Conservation (phyloP, 2,113 vertebrate genomes). For the Erinaceus europaeus region DNA sequence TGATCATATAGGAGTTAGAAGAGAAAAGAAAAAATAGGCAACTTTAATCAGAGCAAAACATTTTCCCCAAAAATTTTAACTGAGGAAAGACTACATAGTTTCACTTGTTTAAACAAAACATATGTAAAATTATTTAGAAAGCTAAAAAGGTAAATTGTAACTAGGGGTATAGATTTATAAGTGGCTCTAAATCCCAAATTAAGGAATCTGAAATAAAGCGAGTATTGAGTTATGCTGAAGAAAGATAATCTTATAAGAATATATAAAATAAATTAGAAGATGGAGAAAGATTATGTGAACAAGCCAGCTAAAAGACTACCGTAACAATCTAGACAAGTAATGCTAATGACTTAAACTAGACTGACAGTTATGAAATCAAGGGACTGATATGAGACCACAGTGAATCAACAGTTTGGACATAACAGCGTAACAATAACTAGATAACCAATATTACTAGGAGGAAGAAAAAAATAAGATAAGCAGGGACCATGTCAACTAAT, state of each 20-base stretch:
- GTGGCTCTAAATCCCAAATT: background rate
- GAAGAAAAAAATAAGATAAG: no score
- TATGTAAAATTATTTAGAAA: constrained; percentile 4
- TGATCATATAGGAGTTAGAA: no score
- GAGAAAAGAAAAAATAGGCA: no score
- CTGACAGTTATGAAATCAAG: background rate
- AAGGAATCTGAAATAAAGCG: constrained; percentile 10
- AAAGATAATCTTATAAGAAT: background rate
- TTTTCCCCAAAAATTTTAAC: no score
- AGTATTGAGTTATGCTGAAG: background rate
- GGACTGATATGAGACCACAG: background rate
- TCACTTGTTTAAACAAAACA: no score
- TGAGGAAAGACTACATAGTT: no score
- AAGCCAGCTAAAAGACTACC: background rate
- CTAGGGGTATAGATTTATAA: background rate
- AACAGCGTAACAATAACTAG: background rate
- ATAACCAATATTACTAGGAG: no score
- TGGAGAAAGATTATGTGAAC: background rate
- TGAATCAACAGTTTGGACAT: background rate
- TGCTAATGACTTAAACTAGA: background rate
- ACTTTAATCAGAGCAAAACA: no score
- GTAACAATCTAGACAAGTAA: background rate
- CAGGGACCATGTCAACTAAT: no score
- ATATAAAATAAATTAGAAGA: background rate
- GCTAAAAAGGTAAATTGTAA: constrained; percentile 11